phyloP scores from a whole-genome alignment of 1,140 invertebrate genomes.

The Eufriesea mexicana region DNA sequence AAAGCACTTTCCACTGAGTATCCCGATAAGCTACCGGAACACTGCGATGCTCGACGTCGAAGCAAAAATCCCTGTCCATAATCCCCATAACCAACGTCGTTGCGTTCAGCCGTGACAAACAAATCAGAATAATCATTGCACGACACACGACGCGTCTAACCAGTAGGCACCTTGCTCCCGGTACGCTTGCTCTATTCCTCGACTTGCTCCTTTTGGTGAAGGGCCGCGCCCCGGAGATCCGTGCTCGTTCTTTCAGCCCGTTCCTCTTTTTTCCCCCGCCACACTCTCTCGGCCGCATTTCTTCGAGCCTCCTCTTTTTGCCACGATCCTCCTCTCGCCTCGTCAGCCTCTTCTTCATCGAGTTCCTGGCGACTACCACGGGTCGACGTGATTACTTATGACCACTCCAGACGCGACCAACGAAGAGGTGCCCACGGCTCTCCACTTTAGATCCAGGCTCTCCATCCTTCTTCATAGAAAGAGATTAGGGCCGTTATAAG shows the following conservation, averaged over 20 bases:
- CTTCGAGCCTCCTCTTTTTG: slow-evolving; percentile 62
- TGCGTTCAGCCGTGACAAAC: neutral
- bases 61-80: neutral
- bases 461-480: slow-evolving; percentile 49
- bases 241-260: slow-evolving; percentile 53
- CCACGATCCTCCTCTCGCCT: slow-evolving; percentile 59
- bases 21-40: too few relatives aligned
- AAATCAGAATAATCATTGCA: neutral
- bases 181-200: slow-evolving; percentile 46
- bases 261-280: slow-evolving; percentile 29
- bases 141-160: neutral
- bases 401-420: slow-evolving; percentile 27
- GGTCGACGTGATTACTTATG: slow-evolving; percentile 65
- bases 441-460: slow-evolving; percentile 40
- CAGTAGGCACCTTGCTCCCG: slow-evolving; percentile 47
- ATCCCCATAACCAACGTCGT: neutral
- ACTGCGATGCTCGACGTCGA: neutral
- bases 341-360: slow-evolving; percentile 62
- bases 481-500: slow-evolving; percentile 66
- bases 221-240: slow-evolving; percentile 53
- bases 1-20: too few relatives aligned
- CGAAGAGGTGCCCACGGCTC: neutral
- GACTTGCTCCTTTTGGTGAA: slow-evolving; percentile 51
- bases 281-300: slow-evolving; percentile 56
- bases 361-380: slow-evolving; percentile 57